Evolutionary conservation across 1,140 invertebrate genomes (phyloP), one percentile per base, ranked within the genome.

Genomic region (Orchesella cincta): DNA sequence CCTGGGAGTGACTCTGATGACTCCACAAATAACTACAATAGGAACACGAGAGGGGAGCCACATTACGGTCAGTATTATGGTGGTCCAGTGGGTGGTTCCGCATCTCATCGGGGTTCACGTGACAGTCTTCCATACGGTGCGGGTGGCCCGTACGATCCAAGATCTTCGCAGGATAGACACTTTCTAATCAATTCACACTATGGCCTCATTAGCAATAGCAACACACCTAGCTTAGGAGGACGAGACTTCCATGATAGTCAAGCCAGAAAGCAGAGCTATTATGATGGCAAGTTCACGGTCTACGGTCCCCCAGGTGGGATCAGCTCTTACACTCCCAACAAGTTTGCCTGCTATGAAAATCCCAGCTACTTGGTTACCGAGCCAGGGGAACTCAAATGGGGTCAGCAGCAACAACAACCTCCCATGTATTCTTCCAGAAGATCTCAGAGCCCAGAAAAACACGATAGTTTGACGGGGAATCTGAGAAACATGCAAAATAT

Each of bases 301-400:
- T 51, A 73, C 71, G 71, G 71, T 5, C 35, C 71, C 20, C 71
- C 34, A 23, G 71, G 39, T 3, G 71, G 8, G 73, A 80, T 36
- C 78, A 67, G 52, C n/a, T 39, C 34, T 8, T 73, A 73, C 71
- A 73, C 71, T 2, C 77, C 78, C 16, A 82, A 64, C 46, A 82
- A 82, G 64, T 62, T 64, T 18, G 81, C 75, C 2, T 82, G 81
- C 36, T 82, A 82, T 76, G 81, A 82, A 78, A 82, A 82, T 74
- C 81, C 81, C 1, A 79, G 79, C 23, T 82, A 82, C 76, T 70
- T 80, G 33, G 78, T 82, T 16, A 82, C 81, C 1, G 81, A 82
- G 71, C 79, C 78, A 1, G 81, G 78, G 34, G 81, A 82, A 75
- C 39, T 79, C 0, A 76, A 78, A 54, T 78, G 77, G 77, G 57